A percentile compares a stretch with the other conserved stretches of the same genome.
These are phyloP conservation scores for Stenolophus ochropezus DNA, from an alignment of 2,888 invertebrate genomes.

Conservation along the genomic window DNA sequence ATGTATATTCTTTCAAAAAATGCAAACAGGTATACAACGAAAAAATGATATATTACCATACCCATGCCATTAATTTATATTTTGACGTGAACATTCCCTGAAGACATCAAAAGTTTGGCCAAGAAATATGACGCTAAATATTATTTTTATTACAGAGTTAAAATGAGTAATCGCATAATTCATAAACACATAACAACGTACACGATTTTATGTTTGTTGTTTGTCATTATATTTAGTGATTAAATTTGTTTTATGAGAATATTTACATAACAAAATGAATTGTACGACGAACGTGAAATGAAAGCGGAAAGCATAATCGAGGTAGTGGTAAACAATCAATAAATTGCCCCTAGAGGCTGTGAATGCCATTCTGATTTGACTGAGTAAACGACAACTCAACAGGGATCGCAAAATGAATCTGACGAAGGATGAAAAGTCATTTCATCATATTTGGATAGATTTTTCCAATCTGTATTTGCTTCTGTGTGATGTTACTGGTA, in stretches of 20 bases:
- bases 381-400: not conserved
- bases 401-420: not conserved
- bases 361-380: constrained; percentile 12
- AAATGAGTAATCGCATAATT: constrained; percentile 24
- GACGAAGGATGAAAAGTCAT: not conserved
- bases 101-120: constrained; percentile 15
- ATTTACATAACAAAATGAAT: constrained; percentile 44
- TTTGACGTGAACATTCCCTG: constrained; percentile 18
- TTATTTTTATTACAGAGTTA: constrained; percentile 27
- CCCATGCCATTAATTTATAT: constrained; percentile 22
- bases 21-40: constrained; percentile 25
- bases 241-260: constrained; percentile 42
- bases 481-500: not conserved
- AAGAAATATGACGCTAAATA: constrained; percentile 25
- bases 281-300: constrained; percentile 33
- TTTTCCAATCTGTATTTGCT: not conserved
- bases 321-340: constrained; percentile 33
- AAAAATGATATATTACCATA: constrained; percentile 22
- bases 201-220: not conserved
- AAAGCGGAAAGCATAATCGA: constrained; percentile 1
- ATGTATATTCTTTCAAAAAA: constrained; percentile 11
- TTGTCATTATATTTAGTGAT: constrained; percentile 28
- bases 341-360: constrained; percentile 12
- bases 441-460: not conserved
- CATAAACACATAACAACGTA: constrained; percentile 6